Base-by-base conservation (phyloP, 1,140 invertebrate genomes). In the Caenorhabditis tropicalis region DNA sequence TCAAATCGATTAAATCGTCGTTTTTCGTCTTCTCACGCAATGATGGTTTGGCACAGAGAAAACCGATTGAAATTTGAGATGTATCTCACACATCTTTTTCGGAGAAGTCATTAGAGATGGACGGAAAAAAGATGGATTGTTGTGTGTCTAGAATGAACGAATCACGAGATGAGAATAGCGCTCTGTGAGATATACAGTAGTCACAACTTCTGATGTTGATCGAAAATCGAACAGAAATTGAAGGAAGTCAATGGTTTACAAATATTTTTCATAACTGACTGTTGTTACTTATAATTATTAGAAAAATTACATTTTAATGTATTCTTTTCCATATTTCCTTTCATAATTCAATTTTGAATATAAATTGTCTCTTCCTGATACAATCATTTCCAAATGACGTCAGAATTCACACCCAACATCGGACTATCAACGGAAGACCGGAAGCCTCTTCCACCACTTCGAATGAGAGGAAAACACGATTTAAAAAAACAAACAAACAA, bases 21-120 rank as follows among this genome's bases (percentile, higher is more conserved):
- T 27, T 24, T 43, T 12, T 56, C 24, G 21, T 12, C 21, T 74
- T 74, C 65, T 43, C 65, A 74, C 65, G 65, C 65, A n/a, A 43
- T 27, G 58, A 36, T 6, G 39, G 39, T 43, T 43, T 43, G 39
- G 39, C n/a, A n/a, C n/a, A 43, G 15, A 65, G 33, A 31, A 36
- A 36, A 65, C 58, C 58, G 65, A 74, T 74, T 74, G 65, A 74
- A 74, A 74, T 74, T 74, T 43, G 65, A 74, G 65, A 74, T 74
- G 65, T 46, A 74, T 74, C 65, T 33, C 65, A 5, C n/a, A 36
- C 39, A 36, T 27, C 9, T 12, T 12, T 29, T 24, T 43, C n/a
- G 65, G 36, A 74, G 21, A 74, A 74, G 65, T 74, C 65, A 74
- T 74, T 74, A 74, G 65, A 74, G 36, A 74, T 74, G 65, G 36